A percentile compares a stretch with the other conserved stretches of the same genome.
Evolutionary conservation across 2,797 vertebrate genomes (phyloP).

Genomic region (Acanthis flammea): DNA sequence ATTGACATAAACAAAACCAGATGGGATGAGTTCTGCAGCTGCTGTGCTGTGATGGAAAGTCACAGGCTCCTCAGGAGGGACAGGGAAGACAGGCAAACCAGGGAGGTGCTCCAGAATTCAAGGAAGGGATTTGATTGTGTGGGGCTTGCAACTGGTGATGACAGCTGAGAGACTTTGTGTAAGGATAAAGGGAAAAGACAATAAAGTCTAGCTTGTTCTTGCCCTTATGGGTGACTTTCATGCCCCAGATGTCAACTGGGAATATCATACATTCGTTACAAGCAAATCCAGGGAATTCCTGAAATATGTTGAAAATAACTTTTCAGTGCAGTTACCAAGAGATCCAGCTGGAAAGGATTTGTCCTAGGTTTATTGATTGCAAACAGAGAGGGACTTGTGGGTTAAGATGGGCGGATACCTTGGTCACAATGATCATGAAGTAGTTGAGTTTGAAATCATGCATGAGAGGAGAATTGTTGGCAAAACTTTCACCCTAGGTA

Average conservation of each 20-base stretch:
- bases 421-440: not conserved
- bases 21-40: not conserved
- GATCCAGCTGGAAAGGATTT: not conserved
- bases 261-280: not conserved
- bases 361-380: not conserved
- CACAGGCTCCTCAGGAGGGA: not conserved
- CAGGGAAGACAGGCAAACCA: no score
- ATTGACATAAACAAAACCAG: rapidly evolving
- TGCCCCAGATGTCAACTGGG: not conserved
- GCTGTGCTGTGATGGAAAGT: no score
- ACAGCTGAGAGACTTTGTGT: not conserved
- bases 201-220: not conserved
- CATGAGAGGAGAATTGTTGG: rapidly evolving
- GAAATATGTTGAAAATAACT: not conserved
- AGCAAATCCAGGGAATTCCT: not conserved
- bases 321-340: not conserved
- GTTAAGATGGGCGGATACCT: no score
- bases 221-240: not conserved
- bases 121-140: not conserved
- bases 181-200: not conserved
- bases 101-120: not conserved
- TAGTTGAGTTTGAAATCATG: not conserved
- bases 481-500: rapidly evolving
- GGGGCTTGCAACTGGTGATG: rapidly evolving
- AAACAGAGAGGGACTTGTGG: not conserved